These are phyloP conservation scores for Hemibagrus wyckioides DNA, from an alignment of 2,113 vertebrate species.

Conservation along the genomic window DNA sequence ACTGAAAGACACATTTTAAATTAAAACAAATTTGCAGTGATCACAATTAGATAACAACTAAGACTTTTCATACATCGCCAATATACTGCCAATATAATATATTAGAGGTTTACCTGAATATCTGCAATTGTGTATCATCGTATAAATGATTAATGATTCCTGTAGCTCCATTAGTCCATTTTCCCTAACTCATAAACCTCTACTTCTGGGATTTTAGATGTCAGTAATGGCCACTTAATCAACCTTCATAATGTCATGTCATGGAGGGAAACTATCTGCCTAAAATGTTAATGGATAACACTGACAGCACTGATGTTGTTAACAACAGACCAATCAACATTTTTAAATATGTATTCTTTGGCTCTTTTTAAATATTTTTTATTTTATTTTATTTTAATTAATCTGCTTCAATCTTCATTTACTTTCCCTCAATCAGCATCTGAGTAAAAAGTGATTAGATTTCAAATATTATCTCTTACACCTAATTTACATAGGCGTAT, in stretches of 20 bases:
- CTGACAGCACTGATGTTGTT: not conserved
- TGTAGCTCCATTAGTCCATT: not conserved
- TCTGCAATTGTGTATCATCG: not conserved
- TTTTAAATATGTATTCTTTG: not conserved
- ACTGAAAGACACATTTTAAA: not conserved
- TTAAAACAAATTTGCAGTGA: not conserved
- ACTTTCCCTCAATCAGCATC: not conserved
- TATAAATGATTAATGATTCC: not conserved
- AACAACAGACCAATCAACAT: not conserved
- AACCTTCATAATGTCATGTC: not conserved
- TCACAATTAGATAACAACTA: not conserved
- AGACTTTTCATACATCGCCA: not conserved
- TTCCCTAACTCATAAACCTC: not conserved
- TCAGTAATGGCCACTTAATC: not conserved
- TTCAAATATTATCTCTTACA: not conserved
- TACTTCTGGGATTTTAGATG: not conserved
- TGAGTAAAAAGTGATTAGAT: not conserved
- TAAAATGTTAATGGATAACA: not conserved
- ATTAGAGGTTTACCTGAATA: not conserved
- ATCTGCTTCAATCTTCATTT: not conserved
- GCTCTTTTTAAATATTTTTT: not conserved
- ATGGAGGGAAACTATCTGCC: not conserved
- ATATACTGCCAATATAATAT: not conserved
- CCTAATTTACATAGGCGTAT: too few relatives aligned
- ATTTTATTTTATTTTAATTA: too few relatives aligned